Percentiles rank a stretch among this genome's conserved stretches.
Evolutionary conservation across 2,888 invertebrate genomes (phyloP).

Genomic region (Tolmerus cingulatus): DNA sequence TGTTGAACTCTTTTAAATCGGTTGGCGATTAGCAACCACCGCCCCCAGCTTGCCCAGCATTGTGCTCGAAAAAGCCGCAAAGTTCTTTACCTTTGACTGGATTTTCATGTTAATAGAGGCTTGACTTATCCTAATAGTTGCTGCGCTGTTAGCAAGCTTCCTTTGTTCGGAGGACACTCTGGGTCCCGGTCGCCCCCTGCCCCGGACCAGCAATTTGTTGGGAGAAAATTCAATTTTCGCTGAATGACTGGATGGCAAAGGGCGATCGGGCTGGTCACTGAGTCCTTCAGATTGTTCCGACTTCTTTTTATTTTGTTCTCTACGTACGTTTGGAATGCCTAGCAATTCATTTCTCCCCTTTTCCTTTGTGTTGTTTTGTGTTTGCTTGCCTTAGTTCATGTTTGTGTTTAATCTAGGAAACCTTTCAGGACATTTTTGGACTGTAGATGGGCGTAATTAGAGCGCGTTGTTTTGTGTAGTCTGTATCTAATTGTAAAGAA

Average conservation of each 20-base stretch:
- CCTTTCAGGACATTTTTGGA: neutral
- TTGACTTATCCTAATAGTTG: slow-evolving; percentile 44
- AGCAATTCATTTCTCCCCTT: neutral
- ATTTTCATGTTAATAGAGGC: slow-evolving; percentile 48
- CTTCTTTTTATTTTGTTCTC: neutral
- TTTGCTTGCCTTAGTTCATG: neutral
- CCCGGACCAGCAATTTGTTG: neutral
- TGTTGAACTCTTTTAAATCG: neutral
- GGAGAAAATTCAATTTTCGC: neutral
- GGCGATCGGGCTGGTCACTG: neutral
- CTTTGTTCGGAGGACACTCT: neutral
- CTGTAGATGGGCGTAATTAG: neutral
- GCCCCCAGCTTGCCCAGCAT: neutral
- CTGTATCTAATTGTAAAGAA: neutral
- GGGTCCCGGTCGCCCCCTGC: neutral
- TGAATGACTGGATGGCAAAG: neutral
- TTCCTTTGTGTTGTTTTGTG: neutral
- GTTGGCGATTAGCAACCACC: neutral
- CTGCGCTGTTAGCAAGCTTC: slow-evolving; percentile 8
- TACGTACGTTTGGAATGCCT: neutral
- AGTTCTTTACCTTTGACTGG: slow-evolving; percentile 31
- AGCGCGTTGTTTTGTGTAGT: neutral
- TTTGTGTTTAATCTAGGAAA: neutral
- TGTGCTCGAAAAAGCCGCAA: neutral
- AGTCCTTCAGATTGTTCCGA: neutral